These are phyloP conservation scores for Fregata magnificens DNA, from an alignment of 2,113 vertebrate genomes.

Conservation along the genomic window DNA sequence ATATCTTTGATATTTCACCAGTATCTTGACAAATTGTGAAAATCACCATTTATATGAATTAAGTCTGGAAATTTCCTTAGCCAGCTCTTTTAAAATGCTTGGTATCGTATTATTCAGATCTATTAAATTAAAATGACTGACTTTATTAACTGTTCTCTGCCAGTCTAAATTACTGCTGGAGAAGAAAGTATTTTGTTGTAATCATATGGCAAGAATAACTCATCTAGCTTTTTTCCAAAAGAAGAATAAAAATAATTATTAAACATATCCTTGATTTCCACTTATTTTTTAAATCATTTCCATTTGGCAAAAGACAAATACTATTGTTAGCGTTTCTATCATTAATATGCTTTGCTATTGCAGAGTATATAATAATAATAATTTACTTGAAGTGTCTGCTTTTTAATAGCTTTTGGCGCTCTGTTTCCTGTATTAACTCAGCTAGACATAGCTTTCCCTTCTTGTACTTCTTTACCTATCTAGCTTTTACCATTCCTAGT, in stretches of 20 bases:
- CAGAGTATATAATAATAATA: neutral
- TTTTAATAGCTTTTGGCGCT: neutral
- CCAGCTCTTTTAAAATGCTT: neutral
- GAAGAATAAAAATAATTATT: neutral
- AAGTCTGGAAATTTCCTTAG: neutral
- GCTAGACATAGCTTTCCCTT: neutral
- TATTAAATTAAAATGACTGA: slow-evolving; percentile 15
- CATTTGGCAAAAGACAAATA: neutral
- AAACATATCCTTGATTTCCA: neutral
- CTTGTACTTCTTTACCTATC: neutral
- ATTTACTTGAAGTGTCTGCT: neutral
- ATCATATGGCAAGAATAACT: neutral
- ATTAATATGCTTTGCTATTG: neutral
- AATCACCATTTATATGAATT: neutral
- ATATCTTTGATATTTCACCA: neutral
- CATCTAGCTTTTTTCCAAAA: neutral
- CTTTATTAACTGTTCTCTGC: neutral
- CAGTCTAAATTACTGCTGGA: neutral
- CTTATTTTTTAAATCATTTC: neutral
- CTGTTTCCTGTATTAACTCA: neutral
- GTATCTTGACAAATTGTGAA: neutral
- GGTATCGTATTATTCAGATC: neutral
- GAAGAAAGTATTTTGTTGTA: slow-evolving; percentile 1
- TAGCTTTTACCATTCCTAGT: neutral
- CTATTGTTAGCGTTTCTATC: neutral